These are phyloP conservation scores for Ceramica pisi DNA, from an alignment of 2,888 invertebrate species.

Conservation along the genomic window DNA sequence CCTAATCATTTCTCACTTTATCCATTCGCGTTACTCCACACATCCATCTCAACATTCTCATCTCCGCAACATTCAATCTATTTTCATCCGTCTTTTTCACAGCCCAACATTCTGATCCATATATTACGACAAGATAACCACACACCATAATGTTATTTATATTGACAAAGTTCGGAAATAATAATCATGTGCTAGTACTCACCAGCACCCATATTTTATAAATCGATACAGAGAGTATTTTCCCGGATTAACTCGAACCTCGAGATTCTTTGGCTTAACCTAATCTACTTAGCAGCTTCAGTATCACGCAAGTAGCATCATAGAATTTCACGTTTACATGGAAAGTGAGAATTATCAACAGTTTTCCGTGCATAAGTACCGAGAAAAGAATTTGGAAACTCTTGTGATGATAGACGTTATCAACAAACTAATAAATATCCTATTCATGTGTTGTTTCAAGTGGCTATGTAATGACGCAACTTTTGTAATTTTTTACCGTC, in stretches of 20 bases:
- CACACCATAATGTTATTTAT: too few species aligned
- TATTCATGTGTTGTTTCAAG: not conserved
- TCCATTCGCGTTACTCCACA: too few species aligned
- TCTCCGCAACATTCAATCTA: too few species aligned
- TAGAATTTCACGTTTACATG: not conserved
- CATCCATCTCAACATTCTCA: too few species aligned
- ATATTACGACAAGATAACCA: too few species aligned
- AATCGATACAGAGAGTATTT: not conserved
- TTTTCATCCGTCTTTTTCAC: too few species aligned
- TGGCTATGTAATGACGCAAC: not conserved
- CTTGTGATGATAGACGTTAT: conserved; percentile 11
- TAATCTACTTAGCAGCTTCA: not conserved
- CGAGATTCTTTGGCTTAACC: not conserved
- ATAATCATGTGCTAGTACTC: not conserved
- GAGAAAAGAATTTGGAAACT: conserved; percentile 1
- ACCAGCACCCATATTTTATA: not conserved
- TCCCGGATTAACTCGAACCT: too few species aligned
- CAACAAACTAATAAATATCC: conserved; percentile 10
- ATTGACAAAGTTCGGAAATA: too few species aligned
- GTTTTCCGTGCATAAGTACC: not conserved
- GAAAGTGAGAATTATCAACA: conserved; percentile 1
- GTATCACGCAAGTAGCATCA: not conserved
- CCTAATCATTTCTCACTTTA: too few species aligned
- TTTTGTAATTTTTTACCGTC: not conserved
- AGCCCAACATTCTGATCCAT: too few species aligned